These are phyloP conservation scores for Cotesia vestalis DNA, from an alignment of 1,140 invertebrate species.

Conservation along the genomic window DNA sequence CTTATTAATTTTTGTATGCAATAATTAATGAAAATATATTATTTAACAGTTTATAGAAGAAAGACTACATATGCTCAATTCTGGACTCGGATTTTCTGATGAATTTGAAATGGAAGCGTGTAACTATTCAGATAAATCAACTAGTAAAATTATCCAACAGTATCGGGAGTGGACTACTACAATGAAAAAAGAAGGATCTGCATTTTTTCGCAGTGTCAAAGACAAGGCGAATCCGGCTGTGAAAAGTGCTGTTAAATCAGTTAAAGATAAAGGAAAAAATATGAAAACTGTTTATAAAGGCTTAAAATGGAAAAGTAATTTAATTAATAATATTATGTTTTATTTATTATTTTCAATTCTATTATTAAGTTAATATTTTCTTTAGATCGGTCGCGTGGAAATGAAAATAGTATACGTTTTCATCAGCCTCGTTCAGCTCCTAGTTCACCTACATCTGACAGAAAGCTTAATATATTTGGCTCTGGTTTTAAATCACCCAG, in stretches of 20 bases:
- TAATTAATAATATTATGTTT: constrained; percentile 25
- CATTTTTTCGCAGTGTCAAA: constrained; percentile 80
- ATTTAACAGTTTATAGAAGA: constrained; percentile 87
- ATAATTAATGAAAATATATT: neutral
- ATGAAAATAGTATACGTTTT: constrained; percentile 56
- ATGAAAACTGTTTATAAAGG: constrained; percentile 80
- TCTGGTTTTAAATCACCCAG: constrained; percentile 61
- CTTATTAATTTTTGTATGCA: neutral
- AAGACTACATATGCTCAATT: constrained; percentile 87
- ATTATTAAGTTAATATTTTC: constrained; percentile 43
- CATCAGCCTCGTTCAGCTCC: constrained; percentile 72
- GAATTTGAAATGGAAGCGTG: constrained; percentile 93
- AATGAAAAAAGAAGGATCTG: constrained; percentile 74
- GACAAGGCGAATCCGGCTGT: constrained; percentile 84
- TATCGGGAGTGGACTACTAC: constrained; percentile 78
- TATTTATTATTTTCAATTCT: constrained; percentile 26
- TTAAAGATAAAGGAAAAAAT: constrained; percentile 80
- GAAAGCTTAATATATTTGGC: constrained; percentile 61
- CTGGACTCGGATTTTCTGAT: constrained; percentile 89
- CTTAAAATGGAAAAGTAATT: constrained; percentile 72
- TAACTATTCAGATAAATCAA: constrained; percentile 83
- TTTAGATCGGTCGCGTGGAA: constrained; percentile 61
- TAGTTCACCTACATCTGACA: constrained; percentile 72
- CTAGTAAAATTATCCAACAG: constrained; percentile 79
- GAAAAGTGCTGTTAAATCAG: constrained; percentile 82